A percentile compares a stretch with the other conserved stretches of the same genome.
Conservation (phyloP, 2,113 vertebrate species). For the Salvelinus alpinus region DNA sequence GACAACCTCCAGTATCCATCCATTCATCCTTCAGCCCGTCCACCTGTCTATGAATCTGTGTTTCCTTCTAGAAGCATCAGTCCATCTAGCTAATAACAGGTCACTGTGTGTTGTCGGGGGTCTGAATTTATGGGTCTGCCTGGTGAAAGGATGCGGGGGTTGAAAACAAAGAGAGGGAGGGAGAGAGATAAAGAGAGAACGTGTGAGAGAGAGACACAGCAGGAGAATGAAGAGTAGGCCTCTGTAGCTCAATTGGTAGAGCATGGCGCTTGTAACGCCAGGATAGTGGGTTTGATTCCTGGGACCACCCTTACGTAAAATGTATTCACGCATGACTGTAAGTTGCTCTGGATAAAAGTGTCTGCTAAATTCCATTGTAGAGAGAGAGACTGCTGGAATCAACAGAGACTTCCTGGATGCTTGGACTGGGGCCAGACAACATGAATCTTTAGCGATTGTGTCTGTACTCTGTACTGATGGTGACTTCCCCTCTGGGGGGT, state of each 20-base stretch:
- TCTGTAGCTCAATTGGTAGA: no score
- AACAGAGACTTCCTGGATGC: not conserved
- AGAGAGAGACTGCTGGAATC: not conserved
- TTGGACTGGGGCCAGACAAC: not conserved
- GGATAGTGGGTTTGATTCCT: no score
- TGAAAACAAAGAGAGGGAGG: not conserved
- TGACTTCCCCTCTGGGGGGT: no score
- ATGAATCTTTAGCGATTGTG: not conserved
- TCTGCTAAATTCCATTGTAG: no score
- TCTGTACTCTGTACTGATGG: not conserved
- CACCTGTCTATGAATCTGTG: not conserved
- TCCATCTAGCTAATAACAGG: not conserved
- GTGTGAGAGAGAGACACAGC: not conserved
- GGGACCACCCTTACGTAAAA: no score
- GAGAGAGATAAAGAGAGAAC: not conserved
- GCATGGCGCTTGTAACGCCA: no score
- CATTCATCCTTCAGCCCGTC: not conserved
- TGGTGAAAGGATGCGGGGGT: not conserved
- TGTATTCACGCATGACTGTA: no score
- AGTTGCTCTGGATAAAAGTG: no score
- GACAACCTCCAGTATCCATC: not conserved
- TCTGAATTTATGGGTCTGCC: not conserved
- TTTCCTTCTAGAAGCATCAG: not conserved
- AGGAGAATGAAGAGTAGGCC: not conserved
- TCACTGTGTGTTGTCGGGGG: not conserved